phyloP scores from a whole-genome alignment of 2,888 invertebrate genomes.

The Erpobdella octoculata region DNA sequence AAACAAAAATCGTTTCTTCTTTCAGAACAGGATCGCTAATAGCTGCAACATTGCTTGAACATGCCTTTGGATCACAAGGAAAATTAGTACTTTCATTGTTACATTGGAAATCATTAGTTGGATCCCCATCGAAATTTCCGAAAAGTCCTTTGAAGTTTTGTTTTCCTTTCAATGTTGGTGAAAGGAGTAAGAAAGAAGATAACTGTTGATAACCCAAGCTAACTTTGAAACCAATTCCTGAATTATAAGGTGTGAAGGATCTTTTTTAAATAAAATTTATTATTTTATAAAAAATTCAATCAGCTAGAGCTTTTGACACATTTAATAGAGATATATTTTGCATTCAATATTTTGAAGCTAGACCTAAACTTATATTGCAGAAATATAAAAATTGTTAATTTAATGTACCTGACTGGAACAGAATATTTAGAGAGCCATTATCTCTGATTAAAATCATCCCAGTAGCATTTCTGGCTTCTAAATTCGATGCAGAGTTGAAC shows the following conservation, averaged over 20 bases:
- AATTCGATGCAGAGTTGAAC: too few species aligned
- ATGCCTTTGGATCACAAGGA: not conserved
- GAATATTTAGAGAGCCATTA: too few species aligned
- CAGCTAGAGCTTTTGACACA: too few species aligned
- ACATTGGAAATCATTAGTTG: not conserved
- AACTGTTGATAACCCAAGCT: not conserved
- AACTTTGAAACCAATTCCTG: not conserved
- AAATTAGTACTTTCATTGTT: not conserved
- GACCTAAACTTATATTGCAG: too few species aligned
- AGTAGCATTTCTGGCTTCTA: too few species aligned
- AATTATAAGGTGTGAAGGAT: not conserved
- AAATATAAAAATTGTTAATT: too few species aligned
- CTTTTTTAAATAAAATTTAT: not conserved
- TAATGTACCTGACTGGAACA: too few species aligned
- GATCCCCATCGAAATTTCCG: not conserved
- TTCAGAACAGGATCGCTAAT: not conserved
- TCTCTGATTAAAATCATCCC: too few species aligned
- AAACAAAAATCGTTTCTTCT: not conserved
- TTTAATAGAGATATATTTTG: too few species aligned
- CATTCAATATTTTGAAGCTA: too few species aligned
- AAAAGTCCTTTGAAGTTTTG: constrained; percentile 4
- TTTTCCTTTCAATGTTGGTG: not conserved
- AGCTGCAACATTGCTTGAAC: not conserved
- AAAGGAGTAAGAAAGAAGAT: not conserved
- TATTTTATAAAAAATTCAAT: not conserved